Conservation (phyloP, 1,140 invertebrate species). For the Drosophila simulans region DNA sequence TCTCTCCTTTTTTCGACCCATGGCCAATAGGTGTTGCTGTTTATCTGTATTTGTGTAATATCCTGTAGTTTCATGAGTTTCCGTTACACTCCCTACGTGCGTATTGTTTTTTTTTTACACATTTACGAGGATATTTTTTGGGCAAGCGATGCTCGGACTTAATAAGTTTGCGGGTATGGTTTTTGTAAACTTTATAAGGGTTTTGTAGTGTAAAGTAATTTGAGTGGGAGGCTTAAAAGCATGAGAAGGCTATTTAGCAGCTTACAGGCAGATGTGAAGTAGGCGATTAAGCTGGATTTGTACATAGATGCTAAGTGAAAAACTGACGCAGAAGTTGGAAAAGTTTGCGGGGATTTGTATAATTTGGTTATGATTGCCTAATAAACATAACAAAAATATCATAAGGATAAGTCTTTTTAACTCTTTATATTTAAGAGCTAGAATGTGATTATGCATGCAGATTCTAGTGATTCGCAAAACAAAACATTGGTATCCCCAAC, state of each 20-base stretch:
- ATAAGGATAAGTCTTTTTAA: not conserved
- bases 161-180: conserved; percentile 7
- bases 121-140: conserved; percentile 4
- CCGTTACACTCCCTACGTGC: conserved; percentile 50
- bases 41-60: conserved; percentile 70
- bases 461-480: too few species aligned
- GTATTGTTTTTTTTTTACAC: conserved; percentile 7
- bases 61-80: conserved; percentile 78
- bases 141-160: conserved; percentile 23
- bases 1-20: not conserved
- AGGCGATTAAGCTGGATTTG: not conserved
- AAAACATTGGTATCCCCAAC: too few species aligned
- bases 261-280: not conserved
- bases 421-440: too few species aligned
- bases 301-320: not conserved
- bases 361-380: not conserved
- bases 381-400: not conserved
- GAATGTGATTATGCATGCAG: too few species aligned
- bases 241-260: conserved; percentile 4
- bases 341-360: not conserved
- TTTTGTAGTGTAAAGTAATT: conserved; percentile 23
- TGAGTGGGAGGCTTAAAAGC: conserved; percentile 10
- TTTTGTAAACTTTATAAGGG: conserved; percentile 23
- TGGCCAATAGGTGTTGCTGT: conserved; percentile 39
- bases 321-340: not conserved